phyloP scores from a whole-genome alignment of 2,888 invertebrate genomes.

The Entomobrya multifasciata region DNA sequence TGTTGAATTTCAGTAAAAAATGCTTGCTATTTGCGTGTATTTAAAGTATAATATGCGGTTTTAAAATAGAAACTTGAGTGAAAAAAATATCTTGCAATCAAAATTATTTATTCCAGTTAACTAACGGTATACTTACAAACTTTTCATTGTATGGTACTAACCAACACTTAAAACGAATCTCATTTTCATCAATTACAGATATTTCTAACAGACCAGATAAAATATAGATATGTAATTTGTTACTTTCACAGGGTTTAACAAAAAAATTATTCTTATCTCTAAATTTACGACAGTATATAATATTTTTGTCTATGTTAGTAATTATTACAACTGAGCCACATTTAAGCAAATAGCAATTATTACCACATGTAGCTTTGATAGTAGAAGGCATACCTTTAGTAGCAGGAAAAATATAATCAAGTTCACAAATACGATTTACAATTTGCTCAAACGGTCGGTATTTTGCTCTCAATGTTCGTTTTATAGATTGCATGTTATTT shows the following conservation, averaged over 20 bases:
- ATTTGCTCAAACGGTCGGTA: conserved; percentile 52
- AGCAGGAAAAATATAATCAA: neutral
- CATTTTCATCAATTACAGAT: neutral
- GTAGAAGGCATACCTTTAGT: too few species aligned
- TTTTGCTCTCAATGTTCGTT: conserved; percentile 65
- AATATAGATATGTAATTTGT: neutral
- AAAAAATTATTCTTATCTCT: neutral
- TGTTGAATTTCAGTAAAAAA: too few species aligned
- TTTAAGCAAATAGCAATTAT: conserved; percentile 25
- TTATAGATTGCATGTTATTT: conserved; percentile 77
- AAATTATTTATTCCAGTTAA: neutral
- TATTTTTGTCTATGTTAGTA: neutral
- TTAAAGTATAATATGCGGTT: too few species aligned
- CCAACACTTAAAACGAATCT: conserved; percentile 21
- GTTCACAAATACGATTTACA: conserved; percentile 59
- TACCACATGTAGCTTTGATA: neutral
- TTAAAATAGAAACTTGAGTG: too few species aligned
- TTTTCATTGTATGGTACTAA: neutral
- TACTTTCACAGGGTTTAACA: neutral
- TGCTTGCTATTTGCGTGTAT: too few species aligned
- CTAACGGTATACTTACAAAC: conserved; percentile 3
- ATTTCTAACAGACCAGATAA: neutral
- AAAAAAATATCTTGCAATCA: too few species aligned
- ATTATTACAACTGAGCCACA: neutral
- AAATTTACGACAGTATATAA: neutral